Evolutionary conservation across 1,140 invertebrate genomes (phyloP), one percentile per base, ranked within the genome.

Genomic region (Lordiphosa collinella): DNA sequence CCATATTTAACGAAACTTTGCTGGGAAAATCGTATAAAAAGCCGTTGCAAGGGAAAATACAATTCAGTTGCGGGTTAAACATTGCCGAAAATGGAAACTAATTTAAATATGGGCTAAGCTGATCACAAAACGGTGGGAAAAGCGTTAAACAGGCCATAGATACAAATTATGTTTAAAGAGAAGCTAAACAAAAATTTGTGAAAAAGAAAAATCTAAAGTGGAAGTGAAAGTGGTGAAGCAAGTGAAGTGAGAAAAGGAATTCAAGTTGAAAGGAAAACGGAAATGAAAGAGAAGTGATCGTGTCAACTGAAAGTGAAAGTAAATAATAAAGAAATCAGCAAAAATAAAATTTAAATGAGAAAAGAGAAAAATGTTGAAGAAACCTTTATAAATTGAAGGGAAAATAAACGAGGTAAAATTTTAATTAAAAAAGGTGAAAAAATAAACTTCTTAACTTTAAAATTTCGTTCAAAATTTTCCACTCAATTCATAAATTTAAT

Each of bases 1-100:
- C 78, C 50, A 84, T 55, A 76, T 55, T 82, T 14, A 50, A 82
- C 78, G 76, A 82, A 80, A 54, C 41, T 5, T 11, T 60, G n/a
- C 29, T 40, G 16, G 43, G 38, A 72, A 84, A 84, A 78, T 52
- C 72, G 64, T 66, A 82, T 82, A 84, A 69, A 82, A 82, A 58
- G 49, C 67, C 32, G 50, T 10, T 36, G 53, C 38, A 25, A 38
- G 50, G 66, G 71, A 82, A 80, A 82, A 71, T 40, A 49, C 59
- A 68, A 76, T 49, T 64, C 50, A 82, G 76, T 82, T 84, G 76
- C 76, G 76, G 78, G 68, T 73, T 64, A 38, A 84, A 63, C 48
- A 53, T 84, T 53, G 71, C 51, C 57, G 64, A 80, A 65, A 44
- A 14, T 43, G 34, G 47, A 58, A 58, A 51, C 4, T 8, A 32